Base-by-base conservation (phyloP, 2,113 vertebrate genomes). In the Cryptotis parvus region DNA sequence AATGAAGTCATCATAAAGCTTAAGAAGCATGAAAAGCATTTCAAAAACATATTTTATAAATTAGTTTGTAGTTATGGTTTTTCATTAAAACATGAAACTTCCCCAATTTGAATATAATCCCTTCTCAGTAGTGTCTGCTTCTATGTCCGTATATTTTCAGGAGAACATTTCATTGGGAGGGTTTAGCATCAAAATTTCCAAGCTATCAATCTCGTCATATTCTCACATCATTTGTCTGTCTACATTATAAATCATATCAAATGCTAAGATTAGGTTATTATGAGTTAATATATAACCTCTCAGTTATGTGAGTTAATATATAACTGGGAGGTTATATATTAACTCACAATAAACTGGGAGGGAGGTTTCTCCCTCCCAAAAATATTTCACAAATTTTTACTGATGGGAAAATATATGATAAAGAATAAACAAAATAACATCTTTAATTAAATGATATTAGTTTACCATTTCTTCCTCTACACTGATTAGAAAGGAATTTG, bases 1-100 rank as follows among this genome's bases (percentile, higher is more conserved):
- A 87, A 80, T 91, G 20, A 87, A 89, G 92, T 84, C 58, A 91
- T 63, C 35, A 89, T 96, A 92, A 95, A 93, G 84, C 68, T 84
- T 96, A 80, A 83, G 84, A 24, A 87, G 14, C 74, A 87, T 87
- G 63, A 70, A 92, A 89, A 91, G 2, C 66, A 91, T 82, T 95
- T 94, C 14, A 66, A 77, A 90, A 94, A 79, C 31, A 49, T 61
- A 78, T 90, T 94, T 87, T 87, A 89, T 93, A 92, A 75, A 74
- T 92, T 90, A 80, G 92, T 87, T 89, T 79, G 0, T 16, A 58
- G 22, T 75, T 12, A 89, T 79, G 41, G 87, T 72, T 91, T 95
- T 7, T 10, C 85, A 70, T 82, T 87, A 83, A 95, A 91, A 84
- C 4, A 15, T 61, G 79, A 87, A 83, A n/a, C 49, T 79, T 22